phyloP scores from a whole-genome alignment of 2,888 invertebrate species.

The Lamellibrachia columna region DNA sequence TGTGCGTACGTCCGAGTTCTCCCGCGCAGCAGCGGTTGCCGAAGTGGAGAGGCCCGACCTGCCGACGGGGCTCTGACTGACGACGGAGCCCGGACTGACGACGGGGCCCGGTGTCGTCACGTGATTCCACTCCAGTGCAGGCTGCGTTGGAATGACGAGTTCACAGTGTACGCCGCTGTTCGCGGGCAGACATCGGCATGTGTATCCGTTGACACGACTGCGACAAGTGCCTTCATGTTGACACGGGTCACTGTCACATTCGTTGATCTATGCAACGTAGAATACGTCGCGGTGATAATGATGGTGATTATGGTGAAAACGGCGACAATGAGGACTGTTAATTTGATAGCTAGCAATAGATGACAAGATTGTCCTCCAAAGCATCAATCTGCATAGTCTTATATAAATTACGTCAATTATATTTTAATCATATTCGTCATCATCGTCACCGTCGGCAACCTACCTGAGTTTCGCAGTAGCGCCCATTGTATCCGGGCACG shows the following conservation, averaged over 20 bases:
- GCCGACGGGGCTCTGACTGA: too few species aligned
- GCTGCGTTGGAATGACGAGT: neutral
- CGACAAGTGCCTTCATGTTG: neutral
- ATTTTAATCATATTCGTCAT: neutral
- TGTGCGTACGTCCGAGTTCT: neutral
- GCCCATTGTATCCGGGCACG: neutral
- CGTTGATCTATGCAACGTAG: constrained; percentile 24
- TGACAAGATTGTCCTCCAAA: too few species aligned
- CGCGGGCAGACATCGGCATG: neutral
- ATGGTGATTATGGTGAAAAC: neutral
- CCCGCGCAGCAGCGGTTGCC: neutral
- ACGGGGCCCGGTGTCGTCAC: neutral
- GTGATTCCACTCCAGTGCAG: neutral
- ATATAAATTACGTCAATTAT: neutral
- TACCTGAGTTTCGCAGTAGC: constrained; percentile 21
- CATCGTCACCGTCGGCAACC: constrained; percentile 42
- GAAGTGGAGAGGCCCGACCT: neutral
- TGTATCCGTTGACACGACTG: neutral
- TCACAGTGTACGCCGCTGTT: neutral
- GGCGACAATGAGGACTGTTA: neutral
- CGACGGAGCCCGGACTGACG: neutral
- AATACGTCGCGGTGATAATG: neutral
- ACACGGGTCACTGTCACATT: constrained; percentile 60
- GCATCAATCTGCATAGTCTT: too few species aligned
- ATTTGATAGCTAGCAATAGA: neutral